These are phyloP conservation scores for Noctilio leporinus DNA, from an alignment of 2,113 vertebrate genomes.

Conservation along the genomic window DNA sequence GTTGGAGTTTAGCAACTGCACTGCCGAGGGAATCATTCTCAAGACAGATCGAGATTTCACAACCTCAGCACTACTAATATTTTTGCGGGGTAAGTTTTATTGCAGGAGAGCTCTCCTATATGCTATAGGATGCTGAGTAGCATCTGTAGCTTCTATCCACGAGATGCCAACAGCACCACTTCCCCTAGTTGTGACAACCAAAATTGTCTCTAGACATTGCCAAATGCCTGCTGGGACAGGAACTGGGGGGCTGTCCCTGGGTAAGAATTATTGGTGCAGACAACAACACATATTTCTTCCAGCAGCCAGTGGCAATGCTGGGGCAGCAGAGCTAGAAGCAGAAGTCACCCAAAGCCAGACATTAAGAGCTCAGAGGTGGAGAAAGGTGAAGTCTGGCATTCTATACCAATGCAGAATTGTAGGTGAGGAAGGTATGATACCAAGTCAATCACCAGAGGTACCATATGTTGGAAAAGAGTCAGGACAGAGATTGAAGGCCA, in stretches of 20 bases:
- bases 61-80: accelerated
- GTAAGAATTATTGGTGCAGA: not conserved
- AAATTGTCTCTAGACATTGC: not conserved
- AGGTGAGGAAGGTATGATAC: not conserved
- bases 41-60: not conserved
- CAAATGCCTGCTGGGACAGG: not conserved
- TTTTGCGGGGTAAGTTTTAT: not conserved
- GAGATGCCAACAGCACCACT: not conserved
- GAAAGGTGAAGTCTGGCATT: not conserved
- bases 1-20: not conserved
- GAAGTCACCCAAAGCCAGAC: not conserved
- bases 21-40: not conserved
- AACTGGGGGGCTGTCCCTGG: accelerated
- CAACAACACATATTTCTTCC: not conserved
- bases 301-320: too few relatives aligned
- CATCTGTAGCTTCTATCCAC: not conserved
- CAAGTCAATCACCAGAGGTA: not conserved
- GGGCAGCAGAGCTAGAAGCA: not conserved
- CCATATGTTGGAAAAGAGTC: not conserved
- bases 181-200: not conserved
- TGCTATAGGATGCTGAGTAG: not conserved
- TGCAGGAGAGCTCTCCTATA: accelerated
- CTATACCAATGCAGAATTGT: not conserved
- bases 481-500: not conserved
- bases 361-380: not conserved